phyloP scores from a whole-genome alignment of 2,113 vertebrate species.

The Ammodytes marinus region DNA sequence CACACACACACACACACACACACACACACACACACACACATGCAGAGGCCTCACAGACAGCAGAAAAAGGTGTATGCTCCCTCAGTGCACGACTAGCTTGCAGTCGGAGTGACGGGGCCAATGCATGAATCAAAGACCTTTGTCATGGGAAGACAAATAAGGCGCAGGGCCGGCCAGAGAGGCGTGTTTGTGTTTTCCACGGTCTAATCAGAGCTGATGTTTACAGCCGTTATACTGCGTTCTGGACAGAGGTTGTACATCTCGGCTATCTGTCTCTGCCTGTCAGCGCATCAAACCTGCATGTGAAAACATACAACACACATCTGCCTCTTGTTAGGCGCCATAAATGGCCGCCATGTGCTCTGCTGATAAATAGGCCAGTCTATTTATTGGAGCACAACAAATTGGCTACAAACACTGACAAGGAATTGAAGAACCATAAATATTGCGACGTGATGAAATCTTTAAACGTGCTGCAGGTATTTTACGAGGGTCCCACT shows the following conservation, averaged over 20 bases:
- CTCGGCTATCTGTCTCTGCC: conserved; percentile 79
- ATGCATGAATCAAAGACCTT: conserved; percentile 68
- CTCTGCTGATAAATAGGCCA: conserved; percentile 87
- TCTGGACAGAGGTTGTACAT: conserved; percentile 74
- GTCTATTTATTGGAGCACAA: conserved; percentile 90
- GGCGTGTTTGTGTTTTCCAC: conserved; percentile 70
- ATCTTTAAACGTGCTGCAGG: conserved; percentile 85
- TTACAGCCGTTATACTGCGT: conserved; percentile 75
- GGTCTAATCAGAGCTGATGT: conserved; percentile 78
- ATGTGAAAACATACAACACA: conserved; percentile 85
- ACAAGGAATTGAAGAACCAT: conserved; percentile 88
- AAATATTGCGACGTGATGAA: conserved; percentile 84
- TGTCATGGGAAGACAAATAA: conserved; percentile 71
- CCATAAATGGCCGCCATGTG: conserved; percentile 91
- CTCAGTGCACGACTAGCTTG: conserved; percentile 22
- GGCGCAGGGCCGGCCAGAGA: conserved; percentile 52
- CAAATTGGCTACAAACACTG: conserved; percentile 88
- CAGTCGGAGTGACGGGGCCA: conserved; percentile 40
- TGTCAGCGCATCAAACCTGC: conserved; percentile 85
- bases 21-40: conserved; percentile 39
- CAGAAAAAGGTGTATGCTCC: conserved; percentile 46
- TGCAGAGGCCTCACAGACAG: conserved; percentile 67
- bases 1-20: conserved; percentile 30
- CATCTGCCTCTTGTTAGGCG: conserved; percentile 92
- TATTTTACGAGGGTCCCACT: conserved; percentile 81